Percentiles rank a stretch among this genome's conserved stretches.
Conservation (phyloP, 2,113 vertebrate species). For the Cavia porcellus region DNA sequence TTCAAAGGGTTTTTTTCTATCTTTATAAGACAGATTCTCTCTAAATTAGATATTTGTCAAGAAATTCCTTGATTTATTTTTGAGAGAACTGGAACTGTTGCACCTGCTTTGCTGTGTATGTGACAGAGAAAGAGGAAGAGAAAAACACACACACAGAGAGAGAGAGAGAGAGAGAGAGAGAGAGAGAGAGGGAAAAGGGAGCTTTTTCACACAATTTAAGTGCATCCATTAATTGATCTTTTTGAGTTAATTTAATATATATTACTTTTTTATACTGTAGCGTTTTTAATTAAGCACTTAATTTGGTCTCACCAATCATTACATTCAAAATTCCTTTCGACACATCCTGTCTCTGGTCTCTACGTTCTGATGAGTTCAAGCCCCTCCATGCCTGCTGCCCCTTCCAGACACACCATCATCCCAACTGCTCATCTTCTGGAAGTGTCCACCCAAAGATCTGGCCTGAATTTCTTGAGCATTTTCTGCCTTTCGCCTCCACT, state of each 20-base stretch:
- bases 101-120: not conserved
- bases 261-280: not conserved
- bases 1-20: constrained; percentile 17
- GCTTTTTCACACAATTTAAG: not conserved
- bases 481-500: not conserved
- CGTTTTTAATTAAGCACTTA: not conserved
- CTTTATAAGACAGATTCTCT: not conserved
- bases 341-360: not conserved
- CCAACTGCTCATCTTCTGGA: rapidly evolving
- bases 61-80: not conserved
- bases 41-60: constrained; percentile 14
- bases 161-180: not conserved
- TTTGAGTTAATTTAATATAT: not conserved
- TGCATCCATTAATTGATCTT: not conserved
- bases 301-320: not conserved
- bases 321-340: not conserved
- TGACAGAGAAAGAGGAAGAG: not conserved
- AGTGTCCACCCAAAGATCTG: not conserved
- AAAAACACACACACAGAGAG: not conserved
- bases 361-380: not conserved
- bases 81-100: not conserved
- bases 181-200: not conserved
- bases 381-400: not conserved
- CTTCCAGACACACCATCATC: not conserved
- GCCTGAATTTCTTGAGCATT: not conserved